phyloP scores from a whole-genome alignment of 1,140 invertebrate species.

The Pseudomyrmex sp. region DNA sequence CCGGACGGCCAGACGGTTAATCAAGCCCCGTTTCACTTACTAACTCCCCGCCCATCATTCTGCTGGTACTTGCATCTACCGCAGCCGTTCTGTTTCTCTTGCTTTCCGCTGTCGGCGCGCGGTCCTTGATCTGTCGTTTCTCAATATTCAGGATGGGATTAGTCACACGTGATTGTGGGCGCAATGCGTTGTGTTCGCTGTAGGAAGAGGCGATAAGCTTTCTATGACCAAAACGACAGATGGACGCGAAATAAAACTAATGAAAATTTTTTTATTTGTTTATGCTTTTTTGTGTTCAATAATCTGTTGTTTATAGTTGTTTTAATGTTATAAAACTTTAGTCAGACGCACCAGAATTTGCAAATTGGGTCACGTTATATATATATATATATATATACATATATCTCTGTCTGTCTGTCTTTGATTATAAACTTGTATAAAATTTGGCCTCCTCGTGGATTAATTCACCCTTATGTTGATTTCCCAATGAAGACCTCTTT shows the following conservation, averaged over 20 bases:
- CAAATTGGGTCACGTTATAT: too few species aligned
- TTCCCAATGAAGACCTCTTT: neutral
- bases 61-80: neutral
- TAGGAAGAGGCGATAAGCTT: neutral
- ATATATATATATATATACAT: too few species aligned
- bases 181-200: neutral
- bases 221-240: neutral
- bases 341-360: too few species aligned
- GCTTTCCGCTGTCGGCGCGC: slow-evolving; percentile 6
- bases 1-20: slow-evolving; percentile 60
- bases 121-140: slow-evolving; percentile 4
- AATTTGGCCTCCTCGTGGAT: neutral
- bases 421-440: slow-evolving; percentile 12
- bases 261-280: too few species aligned
- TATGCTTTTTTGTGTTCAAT: too few species aligned
- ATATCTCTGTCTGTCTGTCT: too few species aligned
- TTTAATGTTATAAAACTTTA: too few species aligned
- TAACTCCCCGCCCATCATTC: neutral
- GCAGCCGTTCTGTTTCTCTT: slow-evolving; percentile 4
- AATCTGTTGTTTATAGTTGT: too few species aligned
- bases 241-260: too few species aligned
- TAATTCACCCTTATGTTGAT: neutral
- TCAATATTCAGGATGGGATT: slow-evolving; percentile 16
- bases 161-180: slow-evolving; percentile 14
- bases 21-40: slow-evolving; percentile 69